Evolutionary conservation across 2,888 invertebrate species (phyloP).

Genomic region (Trissoscelio sp.): DNA sequence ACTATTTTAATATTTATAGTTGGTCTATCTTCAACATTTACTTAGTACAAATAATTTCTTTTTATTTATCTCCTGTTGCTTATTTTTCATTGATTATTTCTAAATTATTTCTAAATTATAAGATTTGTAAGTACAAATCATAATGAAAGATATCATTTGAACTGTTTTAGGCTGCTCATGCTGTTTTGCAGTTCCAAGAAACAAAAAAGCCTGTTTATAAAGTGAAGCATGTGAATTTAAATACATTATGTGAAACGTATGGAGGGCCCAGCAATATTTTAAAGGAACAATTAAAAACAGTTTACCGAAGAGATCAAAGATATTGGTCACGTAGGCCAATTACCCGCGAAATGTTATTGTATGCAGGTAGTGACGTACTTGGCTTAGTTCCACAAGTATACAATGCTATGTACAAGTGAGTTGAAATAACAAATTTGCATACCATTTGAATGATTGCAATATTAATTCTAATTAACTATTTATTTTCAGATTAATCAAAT

Average conservation of each 20-base stretch:
- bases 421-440: not conserved
- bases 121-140: too few species aligned
- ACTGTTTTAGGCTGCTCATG: constrained; percentile 92
- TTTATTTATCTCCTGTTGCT: too few species aligned
- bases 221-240: constrained; percentile 95
- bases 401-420: constrained; percentile 86
- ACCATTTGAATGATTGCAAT: too few species aligned
- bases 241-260: constrained; percentile 95
- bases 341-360: constrained; percentile 95
- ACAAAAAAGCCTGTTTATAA: constrained; percentile 96
- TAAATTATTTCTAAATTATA: too few species aligned
- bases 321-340: constrained; percentile 96
- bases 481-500: constrained; percentile 86
- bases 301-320: constrained; percentile 92
- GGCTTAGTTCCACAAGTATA: constrained; percentile 94
- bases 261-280: constrained; percentile 94
- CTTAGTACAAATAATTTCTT: too few species aligned
- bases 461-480: not conserved
- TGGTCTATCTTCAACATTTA: too few species aligned
- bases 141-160: too few species aligned
- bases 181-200: constrained; percentile 95
- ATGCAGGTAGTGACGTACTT: constrained; percentile 94
- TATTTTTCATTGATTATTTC: too few species aligned
- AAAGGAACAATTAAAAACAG: constrained; percentile 94
- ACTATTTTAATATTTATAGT: too few species aligned